These are phyloP conservation scores for Hyperopisus bebe DNA, from an alignment of 2,113 vertebrate species.

Conservation along the genomic window DNA sequence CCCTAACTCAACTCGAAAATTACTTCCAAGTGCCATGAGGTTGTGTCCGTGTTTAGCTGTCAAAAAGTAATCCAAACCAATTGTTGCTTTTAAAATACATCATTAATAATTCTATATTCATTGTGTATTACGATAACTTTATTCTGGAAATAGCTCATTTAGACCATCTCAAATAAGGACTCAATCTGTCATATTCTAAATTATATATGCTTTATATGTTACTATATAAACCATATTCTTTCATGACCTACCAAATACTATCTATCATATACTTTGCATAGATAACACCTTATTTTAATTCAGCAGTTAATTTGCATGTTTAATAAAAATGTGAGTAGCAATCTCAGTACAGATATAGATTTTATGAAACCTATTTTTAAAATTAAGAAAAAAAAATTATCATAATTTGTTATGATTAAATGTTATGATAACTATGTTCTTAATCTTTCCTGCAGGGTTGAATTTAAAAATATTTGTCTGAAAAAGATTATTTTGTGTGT, in stretches of 20 bases:
- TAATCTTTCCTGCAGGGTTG: neutral
- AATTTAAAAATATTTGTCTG: neutral
- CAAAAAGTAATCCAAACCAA: neutral
- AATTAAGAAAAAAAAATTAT: neutral
- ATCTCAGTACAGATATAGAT: neutral
- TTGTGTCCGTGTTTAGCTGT: neutral
- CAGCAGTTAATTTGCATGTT: neutral
- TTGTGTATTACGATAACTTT: neutral
- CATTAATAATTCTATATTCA: neutral
- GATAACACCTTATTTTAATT: neutral
- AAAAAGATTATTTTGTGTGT: neutral
- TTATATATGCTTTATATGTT: neutral
- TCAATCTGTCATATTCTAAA: neutral
- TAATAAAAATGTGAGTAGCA: neutral
- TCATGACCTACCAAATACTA: neutral
- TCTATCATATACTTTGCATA: neutral
- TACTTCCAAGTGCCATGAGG: neutral
- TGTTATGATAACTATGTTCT: neutral
- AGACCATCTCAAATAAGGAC: neutral
- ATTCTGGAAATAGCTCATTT: neutral
- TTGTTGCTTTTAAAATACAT: neutral
- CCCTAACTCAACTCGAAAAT: neutral
- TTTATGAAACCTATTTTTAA: neutral
- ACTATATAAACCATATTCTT: neutral
- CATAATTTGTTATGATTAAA: neutral